A percentile compares a stretch with the other conserved stretches of the same genome.
These are phyloP conservation scores for Parascotia fuliginaria DNA, from an alignment of 2,888 invertebrate genomes.

Conservation along the genomic window DNA sequence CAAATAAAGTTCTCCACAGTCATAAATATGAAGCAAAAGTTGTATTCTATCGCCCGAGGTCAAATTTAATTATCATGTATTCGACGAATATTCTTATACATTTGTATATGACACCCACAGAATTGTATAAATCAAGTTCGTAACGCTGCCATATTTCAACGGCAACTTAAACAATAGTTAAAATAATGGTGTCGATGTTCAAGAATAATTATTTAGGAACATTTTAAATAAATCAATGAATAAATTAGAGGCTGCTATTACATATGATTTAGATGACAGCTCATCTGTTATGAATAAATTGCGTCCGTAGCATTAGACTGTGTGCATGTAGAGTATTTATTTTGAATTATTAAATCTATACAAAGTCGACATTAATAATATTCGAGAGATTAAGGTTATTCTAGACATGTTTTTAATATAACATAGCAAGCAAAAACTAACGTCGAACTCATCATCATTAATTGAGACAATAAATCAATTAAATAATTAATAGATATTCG, in stretches of 20 bases:
- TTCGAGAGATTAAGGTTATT: no score
- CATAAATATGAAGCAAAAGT: slow-evolving; percentile 73
- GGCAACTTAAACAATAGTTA: slow-evolving; percentile 78
- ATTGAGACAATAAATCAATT: no score
- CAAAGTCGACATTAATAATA: background rate
- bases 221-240: slow-evolving; percentile 82
- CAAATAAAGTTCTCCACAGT: slow-evolving; percentile 68
- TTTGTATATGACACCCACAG: slow-evolving; percentile 70
- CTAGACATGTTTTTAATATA: no score
- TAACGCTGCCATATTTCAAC: slow-evolving; percentile 63
- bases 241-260: slow-evolving; percentile 79
- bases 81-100: slow-evolving; percentile 63
- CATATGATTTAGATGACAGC: slow-evolving; percentile 78
- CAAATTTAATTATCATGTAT: slow-evolving; percentile 83
- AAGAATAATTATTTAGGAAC: slow-evolving; percentile 79
- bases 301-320: slow-evolving; percentile 52
- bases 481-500: no score
- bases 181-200: slow-evolving; percentile 77
- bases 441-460: no score
- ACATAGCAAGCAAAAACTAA: no score
- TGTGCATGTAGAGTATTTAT: slow-evolving; percentile 28
- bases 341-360: slow-evolving; percentile 25
- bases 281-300: slow-evolving; percentile 72
- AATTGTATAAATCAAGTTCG: slow-evolving; percentile 69
- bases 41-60: slow-evolving; percentile 72